Base-by-base conservation (phyloP, 1,140 invertebrate genomes). In the Copidosoma floridanum region DNA sequence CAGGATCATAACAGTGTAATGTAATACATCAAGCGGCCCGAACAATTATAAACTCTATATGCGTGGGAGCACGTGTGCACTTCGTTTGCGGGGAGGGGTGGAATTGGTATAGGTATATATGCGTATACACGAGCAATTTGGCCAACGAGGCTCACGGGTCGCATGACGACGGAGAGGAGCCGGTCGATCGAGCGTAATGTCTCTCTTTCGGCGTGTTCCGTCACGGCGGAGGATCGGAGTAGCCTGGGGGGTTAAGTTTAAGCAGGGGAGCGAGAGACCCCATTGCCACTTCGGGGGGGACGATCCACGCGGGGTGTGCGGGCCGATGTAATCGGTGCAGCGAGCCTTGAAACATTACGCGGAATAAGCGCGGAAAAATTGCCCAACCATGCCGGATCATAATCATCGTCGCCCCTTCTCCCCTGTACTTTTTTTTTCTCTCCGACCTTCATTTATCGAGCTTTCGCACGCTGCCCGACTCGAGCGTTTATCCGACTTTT, bases 351-450 rank as follows among this genome's bases (percentile, higher is more conserved):
- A 20, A 41, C 38, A 54, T 54, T 54, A 54, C 18, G 16, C 16
- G 38, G 38, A 54, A n/a, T 38, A 54, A 24, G 12, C 24, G 12
- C 27, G n/a, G 7, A 18, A 29, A 44, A 55, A 55, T 55, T 29
- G 52, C 26, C 32, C 26, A 44, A 48, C 20, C 29, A 8, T 24
- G 20, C 10, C 18, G 40, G 26, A 43, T 55, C 23, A 46, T 44
- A 47, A 38, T 57, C 29, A 24, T 47, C 14, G 38, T 1, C 2
- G 21, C 6, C 12, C 8, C 16, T n/a, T n/a, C n/a, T n/a, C n/a
- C n/a, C n/a, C n/a, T n/a, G n/a, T n/a, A n/a, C n/a, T n/a, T n/a
- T n/a, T n/a, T n/a, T n/a, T n/a, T n/a, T n/a, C n/a, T n/a, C n/a
- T n/a, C n/a, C n/a, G n/a, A n/a, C n/a, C n/a, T 23, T 37, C 32